Evolutionary conservation across 2,113 vertebrate genomes (phyloP), one percentile per base, ranked within the genome.

Genomic region (Hemiprocne comata): DNA sequence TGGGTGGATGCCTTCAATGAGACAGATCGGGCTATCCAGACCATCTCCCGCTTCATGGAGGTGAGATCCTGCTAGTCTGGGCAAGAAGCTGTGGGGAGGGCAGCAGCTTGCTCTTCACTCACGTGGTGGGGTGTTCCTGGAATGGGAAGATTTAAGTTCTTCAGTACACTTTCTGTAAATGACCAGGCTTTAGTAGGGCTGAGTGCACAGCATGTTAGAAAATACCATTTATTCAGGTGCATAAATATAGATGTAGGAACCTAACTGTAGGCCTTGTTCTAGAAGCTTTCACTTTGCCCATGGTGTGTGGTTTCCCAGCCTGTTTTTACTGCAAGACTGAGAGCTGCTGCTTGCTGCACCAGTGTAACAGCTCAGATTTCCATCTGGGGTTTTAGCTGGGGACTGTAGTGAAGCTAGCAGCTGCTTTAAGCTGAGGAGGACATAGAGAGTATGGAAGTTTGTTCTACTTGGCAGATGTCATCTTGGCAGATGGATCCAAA

Each of bases 41-140:
- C 98, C 85, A 99, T 99, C 84, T 99, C 99, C 9, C 98, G 97
- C 74, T 99, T 99, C 97, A 99, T 99, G 99, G 99, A 99, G 98
- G 99, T 99, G 57, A 90, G 99, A 97, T 44, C 29, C 13, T 40
- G 8, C 38, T 74, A 6, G 2, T 44, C 46, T 33, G 42, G 25
- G 17, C 42, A 50, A 5, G 71, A 15, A 20, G 6, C 29, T 61
- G 15, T 20, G 19, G 28, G 20, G 14, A 36, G 12, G 17, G 26
- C 40, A 40, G 44, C 28, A 28, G 38, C 51, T 54, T 42, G 17
- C 5, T 62, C 23, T 82, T 55, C 17, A 9, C 14, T n/a, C 1
- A 1, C 1, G 1, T 2, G 3, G 8, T 15, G 36, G 18, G 12
- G 6, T 3, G 1, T 26, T 70, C 28, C 46, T 31, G 19, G 33